Conservation (phyloP, 1,140 invertebrate genomes). For the Bombus vancouverensis region DNA sequence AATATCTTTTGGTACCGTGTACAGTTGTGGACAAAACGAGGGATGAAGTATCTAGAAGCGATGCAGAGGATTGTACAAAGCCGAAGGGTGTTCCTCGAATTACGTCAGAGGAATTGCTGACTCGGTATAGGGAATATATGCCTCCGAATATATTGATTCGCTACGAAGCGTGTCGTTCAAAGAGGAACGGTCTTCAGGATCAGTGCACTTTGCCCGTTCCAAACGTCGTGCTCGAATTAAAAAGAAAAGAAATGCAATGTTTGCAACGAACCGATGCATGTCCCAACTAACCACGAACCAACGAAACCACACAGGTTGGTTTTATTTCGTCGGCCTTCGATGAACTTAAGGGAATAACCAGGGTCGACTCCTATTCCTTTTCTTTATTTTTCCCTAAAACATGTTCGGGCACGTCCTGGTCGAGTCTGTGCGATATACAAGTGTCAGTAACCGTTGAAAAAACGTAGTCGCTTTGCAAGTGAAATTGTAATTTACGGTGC, state of each 20-base stretch:
- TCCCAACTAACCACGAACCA: neutral
- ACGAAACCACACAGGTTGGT: neutral
- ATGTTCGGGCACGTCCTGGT: neutral
- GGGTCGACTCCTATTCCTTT: neutral
- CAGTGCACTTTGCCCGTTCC: slow-evolving; percentile 55
- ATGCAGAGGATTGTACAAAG: neutral
- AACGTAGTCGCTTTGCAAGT: neutral
- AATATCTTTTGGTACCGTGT: neutral
- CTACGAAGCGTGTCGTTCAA: slow-evolving; percentile 57
- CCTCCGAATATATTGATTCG: slow-evolving; percentile 44
- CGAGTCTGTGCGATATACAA: neutral
- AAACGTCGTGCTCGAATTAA: slow-evolving; percentile 28
- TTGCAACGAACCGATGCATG: neutral
- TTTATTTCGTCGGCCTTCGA: neutral
- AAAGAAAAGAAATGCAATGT: neutral
- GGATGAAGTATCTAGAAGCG: fast-evolving
- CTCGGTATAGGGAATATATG: slow-evolving; percentile 49
- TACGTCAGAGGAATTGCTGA: slow-evolving; percentile 22
- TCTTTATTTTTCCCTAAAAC: too few relatives aligned
- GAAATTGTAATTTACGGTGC: neutral
- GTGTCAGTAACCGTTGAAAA: neutral
- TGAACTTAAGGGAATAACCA: neutral
- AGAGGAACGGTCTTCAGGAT: slow-evolving; percentile 70
- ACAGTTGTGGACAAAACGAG: neutral
- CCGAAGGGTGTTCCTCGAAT: neutral